Evolutionary conservation across 2,888 invertebrate genomes (phyloP).

Genomic region (Tillus elongatus): DNA sequence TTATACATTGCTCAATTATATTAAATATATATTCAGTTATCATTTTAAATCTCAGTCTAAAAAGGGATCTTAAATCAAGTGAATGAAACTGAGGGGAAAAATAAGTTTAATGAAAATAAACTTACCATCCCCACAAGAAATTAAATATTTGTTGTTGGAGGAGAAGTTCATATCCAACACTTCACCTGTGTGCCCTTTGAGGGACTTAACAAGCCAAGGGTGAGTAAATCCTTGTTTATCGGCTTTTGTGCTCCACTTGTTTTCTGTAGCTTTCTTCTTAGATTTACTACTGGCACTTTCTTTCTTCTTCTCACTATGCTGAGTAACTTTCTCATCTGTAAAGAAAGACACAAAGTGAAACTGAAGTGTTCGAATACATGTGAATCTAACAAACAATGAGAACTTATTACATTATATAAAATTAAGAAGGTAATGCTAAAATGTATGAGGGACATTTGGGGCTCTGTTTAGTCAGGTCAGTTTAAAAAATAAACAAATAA

Average conservation of each 20-base stretch:
- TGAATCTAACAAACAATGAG: too few species aligned
- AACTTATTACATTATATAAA: too few species aligned
- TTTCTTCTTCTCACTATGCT: background rate
- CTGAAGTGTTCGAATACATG: too few species aligned
- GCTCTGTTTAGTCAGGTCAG: background rate
- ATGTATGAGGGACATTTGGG: background rate
- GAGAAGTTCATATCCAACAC: conserved; percentile 74
- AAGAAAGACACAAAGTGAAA: background rate
- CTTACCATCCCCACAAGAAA: conserved; percentile 78
- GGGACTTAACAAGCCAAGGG: conserved; percentile 68
- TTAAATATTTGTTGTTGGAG: conserved; percentile 76
- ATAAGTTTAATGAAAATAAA: conserved; percentile 24
- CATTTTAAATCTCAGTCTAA: too few species aligned
- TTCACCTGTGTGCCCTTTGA: conserved; percentile 73
- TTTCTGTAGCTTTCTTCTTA: conserved; percentile 42
- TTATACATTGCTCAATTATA: too few species aligned
- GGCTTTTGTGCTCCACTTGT: conserved; percentile 42
- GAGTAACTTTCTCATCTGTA: background rate
- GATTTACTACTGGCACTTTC: conserved; percentile 18
- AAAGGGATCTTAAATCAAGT: too few species aligned
- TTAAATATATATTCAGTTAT: too few species aligned
- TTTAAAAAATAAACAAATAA: background rate
- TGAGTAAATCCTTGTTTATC: conserved; percentile 53
- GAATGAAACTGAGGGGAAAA: too few species aligned
- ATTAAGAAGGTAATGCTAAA: background rate